Base-by-base conservation (phyloP, 1,140 invertebrate genomes). In the Archegozetes longisetosus region DNA sequence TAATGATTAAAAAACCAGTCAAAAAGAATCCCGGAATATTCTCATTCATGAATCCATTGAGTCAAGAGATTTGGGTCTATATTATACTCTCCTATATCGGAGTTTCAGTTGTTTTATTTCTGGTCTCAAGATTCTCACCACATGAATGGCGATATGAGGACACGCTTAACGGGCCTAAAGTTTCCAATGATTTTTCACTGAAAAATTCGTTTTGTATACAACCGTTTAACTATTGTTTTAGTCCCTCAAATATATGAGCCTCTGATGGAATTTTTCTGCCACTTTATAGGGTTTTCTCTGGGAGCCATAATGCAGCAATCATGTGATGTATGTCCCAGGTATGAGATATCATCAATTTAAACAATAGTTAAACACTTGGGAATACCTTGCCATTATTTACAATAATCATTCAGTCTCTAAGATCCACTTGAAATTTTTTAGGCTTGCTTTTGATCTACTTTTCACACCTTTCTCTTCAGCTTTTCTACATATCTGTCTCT, bases 191-290 rank as follows among this genome's bases (percentile, higher is more conserved):
- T 62, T 80, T 80, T 66, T 76, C 75, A 24, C 73, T 80, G 47
- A 76, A 75, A 60, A 79, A 80, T 65, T 77, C 75, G 65, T 68
- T 79, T 9, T 66, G 32, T 40, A 40, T 40, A 9, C 17, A 40
- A 40, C 6, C 6, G 32, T 40, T 17, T 40, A 40, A 40, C 32
- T 40, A 9, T 40, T 40, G 17, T 40, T 40, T 40, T n/a, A n/a
- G n/a, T n/a, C n/a, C n/a, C n/a, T n/a, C n/a, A n/a, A n/a, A n/a
- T 57, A 49, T 24, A 57, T 48, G 70, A 66, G 66, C 48, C 78
- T 81, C 62, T 86, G 84, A 84, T 76, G 85, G 73, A 84, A 86
- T 14, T 84, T 93, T 64, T 88, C 88, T 54, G 88, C 86, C 9
- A 17, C 23, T 51, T 51, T 24, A 13, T 22, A 54, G 14, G 78